Evolutionary conservation across 2,888 invertebrate genomes (phyloP), one percentile per base, ranked within the genome.

Genomic region (Melanargia galathea): DNA sequence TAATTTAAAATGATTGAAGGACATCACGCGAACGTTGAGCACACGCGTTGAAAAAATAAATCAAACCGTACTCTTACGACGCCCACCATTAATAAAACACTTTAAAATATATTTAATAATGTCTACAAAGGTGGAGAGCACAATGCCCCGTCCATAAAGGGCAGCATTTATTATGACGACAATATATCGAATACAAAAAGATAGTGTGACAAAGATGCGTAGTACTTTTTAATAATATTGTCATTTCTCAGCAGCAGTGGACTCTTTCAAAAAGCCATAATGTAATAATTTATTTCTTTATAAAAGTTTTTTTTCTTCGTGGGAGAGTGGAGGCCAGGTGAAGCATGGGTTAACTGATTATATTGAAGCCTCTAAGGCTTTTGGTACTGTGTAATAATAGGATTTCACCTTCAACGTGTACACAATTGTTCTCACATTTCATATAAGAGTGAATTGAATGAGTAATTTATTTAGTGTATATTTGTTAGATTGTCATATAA

Each of bases 31-130:
- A 78, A 75, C 79, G 78, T 75, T 74, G 72, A 82, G 87, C 79
- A 90, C 91, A 90, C 91, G 91, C 90, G 91, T 90, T 90, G 89
- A 91, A 90, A 91, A 87, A 88, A 91, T 91, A 91, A 90, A 91
- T 91, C 90, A 91, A 83, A 85, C 16, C 83, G 78, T 83, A 84
- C 88, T 82, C 81, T 79, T 82, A 78, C 81, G 85, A 91, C 87
- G 89, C 87, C 89, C 83, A 90, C 90, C 87, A 91, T 90, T 89
- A 91, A 91, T 90, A 91, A 89, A 90, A 90, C 89, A 88, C 85
- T 89, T 90, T 90, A 88, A 90, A 90, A 90, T 90, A 90, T 90
- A 90, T 91, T 90, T 88, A 91, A 91, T 91, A 91, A 91, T 90
- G 89, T 90, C 88, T 84, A 91, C 91, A 90, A 90, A 90, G 82